A percentile compares a stretch with the other conserved stretches of the same genome.
phyloP scores from a whole-genome alignment of 1,140 invertebrate genomes.

The Pinna nobilis region DNA sequence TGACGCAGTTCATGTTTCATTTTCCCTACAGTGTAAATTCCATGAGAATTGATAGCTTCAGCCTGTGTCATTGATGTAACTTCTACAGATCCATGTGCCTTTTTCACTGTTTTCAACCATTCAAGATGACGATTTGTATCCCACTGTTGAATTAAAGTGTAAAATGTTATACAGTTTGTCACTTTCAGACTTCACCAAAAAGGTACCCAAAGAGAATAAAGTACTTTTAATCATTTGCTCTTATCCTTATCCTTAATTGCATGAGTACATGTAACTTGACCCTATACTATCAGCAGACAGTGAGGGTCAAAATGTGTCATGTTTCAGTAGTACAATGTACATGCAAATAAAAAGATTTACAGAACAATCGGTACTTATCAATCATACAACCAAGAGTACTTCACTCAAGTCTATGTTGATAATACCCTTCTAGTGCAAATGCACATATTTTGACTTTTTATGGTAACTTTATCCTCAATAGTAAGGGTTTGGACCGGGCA shows the following conservation, averaged over 20 bases:
- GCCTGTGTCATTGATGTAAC: constrained; percentile 66
- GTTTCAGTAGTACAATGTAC: too few species aligned
- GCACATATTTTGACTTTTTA: too few species aligned
- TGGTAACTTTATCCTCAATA: not conserved
- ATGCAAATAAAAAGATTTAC: too few species aligned
- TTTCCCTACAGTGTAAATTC: constrained; percentile 49
- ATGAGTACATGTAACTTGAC: too few species aligned
- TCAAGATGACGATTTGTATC: constrained; percentile 57
- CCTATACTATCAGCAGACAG: too few species aligned
- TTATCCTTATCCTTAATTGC: not conserved
- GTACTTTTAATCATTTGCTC: not conserved
- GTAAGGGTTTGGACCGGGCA: not conserved
- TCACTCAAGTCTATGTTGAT: too few species aligned
- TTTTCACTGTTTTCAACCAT: constrained; percentile 63
- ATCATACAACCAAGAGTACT: too few species aligned
- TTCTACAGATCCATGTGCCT: constrained; percentile 68
- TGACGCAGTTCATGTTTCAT: not conserved
- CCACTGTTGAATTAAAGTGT: constrained; percentile 34
- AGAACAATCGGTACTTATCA: too few species aligned
- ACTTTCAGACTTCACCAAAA: not conserved
- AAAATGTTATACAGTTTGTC: not conserved
- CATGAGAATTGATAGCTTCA: constrained; percentile 60
- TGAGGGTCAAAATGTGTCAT: too few species aligned
- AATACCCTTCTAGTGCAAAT: too few species aligned
- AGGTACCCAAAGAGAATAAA: not conserved